Conservation (phyloP, 2,888 invertebrate species). For the Hecatera dysodea region DNA sequence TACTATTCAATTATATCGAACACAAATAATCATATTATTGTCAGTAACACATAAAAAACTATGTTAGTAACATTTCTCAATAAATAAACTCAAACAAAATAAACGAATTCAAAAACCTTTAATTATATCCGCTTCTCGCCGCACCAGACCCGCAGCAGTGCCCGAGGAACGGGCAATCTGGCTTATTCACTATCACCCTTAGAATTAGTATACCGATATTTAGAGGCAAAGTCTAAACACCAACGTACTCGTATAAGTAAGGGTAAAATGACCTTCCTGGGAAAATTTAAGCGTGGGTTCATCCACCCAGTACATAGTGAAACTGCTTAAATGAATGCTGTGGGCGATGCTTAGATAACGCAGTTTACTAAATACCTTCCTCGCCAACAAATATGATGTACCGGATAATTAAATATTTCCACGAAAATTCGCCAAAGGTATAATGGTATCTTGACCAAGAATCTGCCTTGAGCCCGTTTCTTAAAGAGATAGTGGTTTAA, state of each 20-base stretch:
- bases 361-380: constrained; percentile 40
- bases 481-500: constrained; percentile 52
- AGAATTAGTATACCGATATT: constrained; percentile 2
- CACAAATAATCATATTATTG: too few species aligned
- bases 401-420: constrained; percentile 49
- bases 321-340: constrained; percentile 31
- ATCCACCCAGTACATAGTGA: constrained; percentile 11
- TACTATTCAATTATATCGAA: too few species aligned
- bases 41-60: too few species aligned
- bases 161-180: too few species aligned
- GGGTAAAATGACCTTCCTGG: constrained; percentile 13
- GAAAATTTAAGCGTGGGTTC: constrained; percentile 23
- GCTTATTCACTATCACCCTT: too few species aligned
- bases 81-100: too few species aligned
- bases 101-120: too few species aligned
- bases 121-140: too few species aligned
- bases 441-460: constrained; percentile 52
- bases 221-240: constrained; percentile 1
- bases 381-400: constrained; percentile 39
- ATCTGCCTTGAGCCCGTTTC: constrained; percentile 43
- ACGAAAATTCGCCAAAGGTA: constrained; percentile 43
- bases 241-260: background rate
- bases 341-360: constrained; percentile 44
- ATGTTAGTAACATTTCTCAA: too few species aligned
- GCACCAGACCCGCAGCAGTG: too few species aligned